Percentiles rank a stretch among this genome's conserved stretches.
Conservation (phyloP, 2,113 vertebrate genomes). For the Megalops atlanticus region DNA sequence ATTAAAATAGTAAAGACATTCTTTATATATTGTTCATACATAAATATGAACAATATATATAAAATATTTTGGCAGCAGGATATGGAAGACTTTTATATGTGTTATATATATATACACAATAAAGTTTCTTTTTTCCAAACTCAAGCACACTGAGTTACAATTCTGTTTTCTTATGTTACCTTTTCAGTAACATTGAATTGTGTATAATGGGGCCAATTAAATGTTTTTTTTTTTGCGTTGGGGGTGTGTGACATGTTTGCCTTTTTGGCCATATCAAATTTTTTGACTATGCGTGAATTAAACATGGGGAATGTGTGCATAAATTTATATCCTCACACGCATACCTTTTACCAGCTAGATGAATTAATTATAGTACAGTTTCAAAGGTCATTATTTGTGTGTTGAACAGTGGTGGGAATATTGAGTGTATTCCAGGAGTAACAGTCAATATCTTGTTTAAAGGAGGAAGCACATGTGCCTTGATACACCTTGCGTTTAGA, state of each 20-base stretch:
- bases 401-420: conserved; percentile 14
- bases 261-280: conserved; percentile 4
- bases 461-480: conserved; percentile 45
- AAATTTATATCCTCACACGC: neutral
- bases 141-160: conserved; percentile 14
- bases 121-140: conserved; percentile 27
- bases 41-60: conserved; percentile 38
- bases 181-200: conserved; percentile 7
- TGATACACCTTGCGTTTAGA: conserved; percentile 43
- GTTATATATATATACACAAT: conserved; percentile 44
- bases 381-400: conserved; percentile 16
- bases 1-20: conserved; percentile 48
- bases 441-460: neutral
- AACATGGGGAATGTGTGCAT: neutral
- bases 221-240: neutral
- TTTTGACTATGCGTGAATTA: conserved; percentile 1
- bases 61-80: conserved; percentile 39
- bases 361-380: conserved; percentile 9
- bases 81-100: conserved; percentile 55
- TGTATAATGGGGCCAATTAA: conserved; percentile 26
- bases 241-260: neutral
- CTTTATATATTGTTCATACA: conserved; percentile 43
- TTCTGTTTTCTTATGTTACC: conserved; percentile 18
- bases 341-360: neutral
- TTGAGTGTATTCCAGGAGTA: neutral